A percentile compares a stretch with the other conserved stretches of the same genome.
Conservation (phyloP, 2,888 invertebrate species). For the Ypsolopha sequella region DNA sequence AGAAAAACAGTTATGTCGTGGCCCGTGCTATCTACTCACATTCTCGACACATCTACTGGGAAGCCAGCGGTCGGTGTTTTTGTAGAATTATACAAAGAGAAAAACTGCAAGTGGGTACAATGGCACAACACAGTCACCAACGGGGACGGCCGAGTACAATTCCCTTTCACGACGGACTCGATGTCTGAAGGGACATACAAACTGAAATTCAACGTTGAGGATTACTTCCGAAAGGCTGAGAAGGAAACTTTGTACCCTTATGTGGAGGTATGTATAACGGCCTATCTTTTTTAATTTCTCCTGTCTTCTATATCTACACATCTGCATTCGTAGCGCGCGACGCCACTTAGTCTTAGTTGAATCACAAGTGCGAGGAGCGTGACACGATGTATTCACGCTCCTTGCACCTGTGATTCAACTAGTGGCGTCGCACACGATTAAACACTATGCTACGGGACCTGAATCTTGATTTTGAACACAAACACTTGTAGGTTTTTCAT, state of each 20-base stretch:
- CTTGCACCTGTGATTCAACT: too few species aligned
- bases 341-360: too few species aligned
- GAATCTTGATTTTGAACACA: too few species aligned
- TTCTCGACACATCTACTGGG: conserved; percentile 80
- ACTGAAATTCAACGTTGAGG: conserved; percentile 78
- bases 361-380: too few species aligned
- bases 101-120: conserved; percentile 75
- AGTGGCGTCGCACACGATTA: too few species aligned
- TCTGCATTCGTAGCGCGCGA: too few species aligned
- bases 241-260: conserved; percentile 80
- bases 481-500: too few species aligned
- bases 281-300: too few species aligned
- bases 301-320: too few species aligned
- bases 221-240: conserved; percentile 74
- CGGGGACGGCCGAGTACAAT: conserved; percentile 75
- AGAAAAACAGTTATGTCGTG: conserved; percentile 34
- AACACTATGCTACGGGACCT: too few species aligned
- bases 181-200: conserved; percentile 80
- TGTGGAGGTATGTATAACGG: conserved; percentile 71
- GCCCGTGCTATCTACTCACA: conserved; percentile 79
- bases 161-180: conserved; percentile 70
- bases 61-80: conserved; percentile 74
- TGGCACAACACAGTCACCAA: conserved; percentile 75
- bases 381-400: too few species aligned
- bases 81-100: conserved; percentile 76